Base-by-base conservation (phyloP, 2,888 invertebrate genomes). In the Melipona beecheii region DNA sequence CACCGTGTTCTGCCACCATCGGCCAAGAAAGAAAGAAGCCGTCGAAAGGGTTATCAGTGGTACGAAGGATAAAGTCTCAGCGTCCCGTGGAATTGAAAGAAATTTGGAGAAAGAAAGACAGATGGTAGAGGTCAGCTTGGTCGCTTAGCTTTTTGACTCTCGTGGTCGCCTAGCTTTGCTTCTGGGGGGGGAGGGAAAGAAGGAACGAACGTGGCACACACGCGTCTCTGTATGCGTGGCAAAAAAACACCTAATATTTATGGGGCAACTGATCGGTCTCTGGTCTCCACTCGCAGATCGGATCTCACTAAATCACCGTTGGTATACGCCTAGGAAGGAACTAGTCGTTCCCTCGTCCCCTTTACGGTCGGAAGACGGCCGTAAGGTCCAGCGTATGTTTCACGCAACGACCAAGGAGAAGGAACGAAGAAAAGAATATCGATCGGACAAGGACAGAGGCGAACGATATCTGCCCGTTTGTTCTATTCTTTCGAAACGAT, bases 191-290 rank as follows among this genome's bases (percentile, higher is more conserved):
- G 1, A 58, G n/a, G n/a, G n/a, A 81, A 68, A 76, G 76, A 52
- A 49, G 68, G 50, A 49, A 71, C 65, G 73, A 58, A 66, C 36
- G 74, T 54, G 54, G 31, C 73, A 73, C 52, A 73, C 52, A 58
- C 75, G 75, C 24, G 43, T 27, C 70, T 50, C 21, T 58, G 73
- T 82, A 77, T 74, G 54, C 64, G 73, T 52, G 64, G 50, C 43
- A 74, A 77, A 86, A 89, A 89, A 89, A 86, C 89, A 87, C 88
- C 88, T 90, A 88, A 92, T 93, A 93, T 93, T 93, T 93, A 93
- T 93, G 90, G 91, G 91, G 90, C 86, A 87, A 87, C 90, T 92
- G 93, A 93, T 93, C 90, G 90, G 90, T 89, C 87, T 84, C 89
- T 84, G 87, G 86, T 82, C 86, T 85, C 89, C 84, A 85, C 83